Conservation (phyloP, 2,888 invertebrate species). For the Drosophila greeni region DNA sequence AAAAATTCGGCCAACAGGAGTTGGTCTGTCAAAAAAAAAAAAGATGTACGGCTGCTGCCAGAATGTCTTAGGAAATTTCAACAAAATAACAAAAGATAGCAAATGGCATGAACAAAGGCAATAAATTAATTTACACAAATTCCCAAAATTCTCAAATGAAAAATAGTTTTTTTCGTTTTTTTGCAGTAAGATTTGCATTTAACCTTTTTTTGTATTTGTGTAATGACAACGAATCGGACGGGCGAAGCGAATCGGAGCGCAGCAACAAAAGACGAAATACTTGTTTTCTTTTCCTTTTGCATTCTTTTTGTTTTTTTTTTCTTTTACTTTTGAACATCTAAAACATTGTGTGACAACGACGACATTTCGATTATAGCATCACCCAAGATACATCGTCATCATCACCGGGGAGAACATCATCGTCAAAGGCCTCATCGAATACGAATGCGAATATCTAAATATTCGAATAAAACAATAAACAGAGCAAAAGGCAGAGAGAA, state of each 20-base stretch:
- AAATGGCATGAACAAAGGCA: constrained; percentile 53
- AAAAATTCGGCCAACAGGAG: neutral
- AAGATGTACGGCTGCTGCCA: constrained; percentile 12
- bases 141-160: constrained; percentile 52
- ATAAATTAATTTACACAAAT: constrained; percentile 68
- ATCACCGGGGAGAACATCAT: constrained; percentile 14
- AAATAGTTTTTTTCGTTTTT: constrained; percentile 11
- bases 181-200: constrained; percentile 32
- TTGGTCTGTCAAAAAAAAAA: constrained; percentile 18
- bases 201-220: constrained; percentile 20
- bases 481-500: constrained; percentile 7
- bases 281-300: constrained; percentile 6
- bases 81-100: constrained; percentile 42
- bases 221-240: constrained; percentile 38
- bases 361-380: constrained; percentile 70
- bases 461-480: constrained; percentile 24
- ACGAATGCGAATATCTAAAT: constrained; percentile 6
- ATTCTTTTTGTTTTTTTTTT: neutral
- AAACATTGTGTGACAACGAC: constrained; percentile 42
- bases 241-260: constrained; percentile 62
- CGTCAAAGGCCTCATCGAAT: constrained; percentile 15
- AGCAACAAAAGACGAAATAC: constrained; percentile 42
- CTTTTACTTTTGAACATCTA: constrained; percentile 13
- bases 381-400: constrained; percentile 37
- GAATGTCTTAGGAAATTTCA: constrained; percentile 32